These are phyloP conservation scores for Troides aeacus DNA, from an alignment of 2,888 invertebrate genomes.

Conservation along the genomic window DNA sequence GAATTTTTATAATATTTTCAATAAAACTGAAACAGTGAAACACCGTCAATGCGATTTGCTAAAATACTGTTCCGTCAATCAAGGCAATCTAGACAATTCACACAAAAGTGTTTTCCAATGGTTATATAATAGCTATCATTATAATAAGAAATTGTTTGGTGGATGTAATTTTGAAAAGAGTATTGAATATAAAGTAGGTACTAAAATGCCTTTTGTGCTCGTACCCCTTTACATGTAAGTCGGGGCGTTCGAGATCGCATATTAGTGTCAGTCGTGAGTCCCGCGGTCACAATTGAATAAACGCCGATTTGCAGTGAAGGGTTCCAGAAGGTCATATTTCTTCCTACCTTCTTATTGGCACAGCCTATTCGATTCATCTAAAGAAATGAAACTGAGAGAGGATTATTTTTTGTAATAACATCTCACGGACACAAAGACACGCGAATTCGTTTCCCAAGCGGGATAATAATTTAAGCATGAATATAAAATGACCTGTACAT, in stretches of 20 bases:
- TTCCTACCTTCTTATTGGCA: conserved; percentile 7
- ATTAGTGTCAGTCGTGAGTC: conserved; percentile 9
- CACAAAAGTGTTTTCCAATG: not conserved
- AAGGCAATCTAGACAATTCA: not conserved
- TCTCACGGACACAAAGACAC: not conserved
- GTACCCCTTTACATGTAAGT: conserved; percentile 2
- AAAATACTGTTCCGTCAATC: too few species aligned
- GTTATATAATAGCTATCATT: not conserved
- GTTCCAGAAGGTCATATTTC: conserved; percentile 21
- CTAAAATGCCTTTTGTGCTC: conserved; percentile 6
- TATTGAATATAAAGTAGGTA: conserved; percentile 3
- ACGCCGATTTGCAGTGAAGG: conserved; percentile 17
- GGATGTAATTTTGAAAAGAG: not conserved
- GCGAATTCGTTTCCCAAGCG: not conserved
- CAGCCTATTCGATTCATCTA: not conserved
- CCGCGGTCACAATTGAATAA: conserved; percentile 14
- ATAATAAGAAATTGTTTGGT: not conserved
- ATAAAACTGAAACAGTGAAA: not conserved
- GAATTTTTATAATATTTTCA: not conserved
- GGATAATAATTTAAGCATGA: not conserved
- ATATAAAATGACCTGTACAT: not conserved
- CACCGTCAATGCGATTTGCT: too few species aligned
- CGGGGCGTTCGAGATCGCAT: conserved; percentile 1
- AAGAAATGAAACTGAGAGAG: conserved; percentile 1
- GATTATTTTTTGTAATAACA: not conserved